Evolutionary conservation across 2,113 vertebrate genomes (phyloP), one percentile per base, ranked within the genome.

Genomic region (Balaeniceps rex): DNA sequence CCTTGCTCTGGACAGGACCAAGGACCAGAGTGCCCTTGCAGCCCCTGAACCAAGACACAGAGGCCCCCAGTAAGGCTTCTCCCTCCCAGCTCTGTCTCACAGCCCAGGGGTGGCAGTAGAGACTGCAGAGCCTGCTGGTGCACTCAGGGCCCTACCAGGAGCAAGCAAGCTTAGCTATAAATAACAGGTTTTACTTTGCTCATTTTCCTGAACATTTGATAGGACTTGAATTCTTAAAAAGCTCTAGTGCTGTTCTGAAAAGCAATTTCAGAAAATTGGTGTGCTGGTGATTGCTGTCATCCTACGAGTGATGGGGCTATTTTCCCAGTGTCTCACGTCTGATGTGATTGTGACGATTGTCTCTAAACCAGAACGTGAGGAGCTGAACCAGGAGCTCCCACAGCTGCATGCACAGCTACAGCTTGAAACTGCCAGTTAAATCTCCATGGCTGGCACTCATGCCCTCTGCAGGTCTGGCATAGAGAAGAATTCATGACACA

Each of bases 221-320:
- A 80, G 38, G 42, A 66, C 51, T 47, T 42, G 19, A 77, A 92
- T 94, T 86, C 70, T 95, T 92, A 85, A 95, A 87, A 90, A 91
- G 34, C 60, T 71, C 46, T 87, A 68, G 31, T 11, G 49, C 54
- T 66, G 14, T 46, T 90, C 87, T 83, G 71, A 90, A 89, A 90
- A 94, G 63, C 1, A 4, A 74, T 90, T 93, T 92, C 46, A 70
- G 81, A 79, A 91, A 95, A 83, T 57, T 34, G n/a, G 42, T 77
- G 42, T 66, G 66, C 85, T 70, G 70, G 34, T 93, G 94, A 96
- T 97, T 96, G 90, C 95, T 90, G 89, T 85, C 84, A 76, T 29
- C 70, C 61, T 61, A 9, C 57, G 84, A 95, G 44, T 90, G 93
- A 93, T 10, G 29, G 68, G 58, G 33, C 49, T 86, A 58, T 88